Base-by-base conservation (phyloP, 1,140 invertebrate species). In the Drosophila lacertosa region DNA sequence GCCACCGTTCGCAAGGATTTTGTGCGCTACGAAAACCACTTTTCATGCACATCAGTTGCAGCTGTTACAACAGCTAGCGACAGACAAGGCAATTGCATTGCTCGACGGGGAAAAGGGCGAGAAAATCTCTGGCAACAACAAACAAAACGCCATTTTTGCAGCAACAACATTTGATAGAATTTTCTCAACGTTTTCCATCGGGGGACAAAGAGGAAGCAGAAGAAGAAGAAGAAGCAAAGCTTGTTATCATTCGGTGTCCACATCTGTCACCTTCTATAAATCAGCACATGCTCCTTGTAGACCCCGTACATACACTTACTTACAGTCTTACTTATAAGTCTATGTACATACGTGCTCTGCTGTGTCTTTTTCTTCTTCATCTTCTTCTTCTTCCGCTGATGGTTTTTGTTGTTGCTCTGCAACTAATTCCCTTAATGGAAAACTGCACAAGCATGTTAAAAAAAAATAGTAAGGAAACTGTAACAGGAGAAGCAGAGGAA, bases 191-290 rank as follows among this genome's bases (percentile, higher is more conserved):
- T 33, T 4, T 54, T 51, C 2, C 16, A 10, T 13, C 32, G 9
- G 5, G 26, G 9, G 2, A 48, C 24, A n/a, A 54, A 55, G 39
- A 40, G 51, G 44, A 66, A 58, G 57, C 40, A 63, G 48, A 48
- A 40, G 42, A 47, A 42, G 47, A 39, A 62, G 10, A 37, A 15
- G 4, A n/a, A 45, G 29, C 26, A 81, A 77, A 74, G 55, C 82
- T 86, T 89, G 82, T 88, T 88, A 88, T 88, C 82, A 88, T 80
- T 76, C 62, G 78, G 78, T 78, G 78, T 75, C 82, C 82, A 76
- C 83, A 88, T 88, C 82, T 89, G 82, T 88, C 82, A 88, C 83
- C 83, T 88, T 89, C 78, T 89, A 88, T 88, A 88, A 89, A 88
- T 88, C 83, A 86, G 82, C 82, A 66, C 37, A 65, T 57, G 44